Evolutionary conservation across 2,113 vertebrate species (phyloP), one percentile per base, ranked within the genome.

Genomic region (Aramus guarauna): DNA sequence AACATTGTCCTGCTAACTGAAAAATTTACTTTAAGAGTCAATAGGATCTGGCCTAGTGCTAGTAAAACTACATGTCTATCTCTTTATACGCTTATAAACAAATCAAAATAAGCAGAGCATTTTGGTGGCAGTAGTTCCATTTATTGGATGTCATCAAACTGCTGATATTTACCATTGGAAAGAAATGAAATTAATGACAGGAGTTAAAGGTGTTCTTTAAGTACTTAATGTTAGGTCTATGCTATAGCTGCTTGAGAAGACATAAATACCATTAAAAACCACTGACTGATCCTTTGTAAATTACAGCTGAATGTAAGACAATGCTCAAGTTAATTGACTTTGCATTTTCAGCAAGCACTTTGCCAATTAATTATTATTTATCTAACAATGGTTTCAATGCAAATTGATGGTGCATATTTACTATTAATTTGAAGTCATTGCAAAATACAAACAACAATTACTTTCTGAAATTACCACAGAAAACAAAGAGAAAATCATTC

Each of bases 291-390:
- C 45, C 36, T 93, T 84, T 69, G 73, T 84, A 82, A 94, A 95
- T 97, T 96, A 92, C 59, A 95, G 58, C 50, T 90, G 85, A 87
- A 88, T 89, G 52, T 91, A 97, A 96, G 92, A 80, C 79, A 84
- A 85, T n/a, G 60, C 50, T 96, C 77, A 86, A 90, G 88, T 92
- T 97, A 97, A 96, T 97, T 97, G 91, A 82, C 91, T 96, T 90
- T 95, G 66, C 41, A 83, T 96, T 96, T 95, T 92, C 88, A 94
- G 53, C 77, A 80, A 96, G 41, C 45, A 85, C 71, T 91, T 95
- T 90, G 36, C 81, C 58, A 94, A 95, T 66, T 94, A 88, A 94
- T 94, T 84, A 88, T 94, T 96, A 94, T 97, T 96, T 95, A 82
- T 95, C 92, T 94, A 94, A 94, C 59, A 91, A 48, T 78, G 15